phyloP scores from a whole-genome alignment of 1,140 invertebrate genomes.

The Leptestheria dahalacensis region DNA sequence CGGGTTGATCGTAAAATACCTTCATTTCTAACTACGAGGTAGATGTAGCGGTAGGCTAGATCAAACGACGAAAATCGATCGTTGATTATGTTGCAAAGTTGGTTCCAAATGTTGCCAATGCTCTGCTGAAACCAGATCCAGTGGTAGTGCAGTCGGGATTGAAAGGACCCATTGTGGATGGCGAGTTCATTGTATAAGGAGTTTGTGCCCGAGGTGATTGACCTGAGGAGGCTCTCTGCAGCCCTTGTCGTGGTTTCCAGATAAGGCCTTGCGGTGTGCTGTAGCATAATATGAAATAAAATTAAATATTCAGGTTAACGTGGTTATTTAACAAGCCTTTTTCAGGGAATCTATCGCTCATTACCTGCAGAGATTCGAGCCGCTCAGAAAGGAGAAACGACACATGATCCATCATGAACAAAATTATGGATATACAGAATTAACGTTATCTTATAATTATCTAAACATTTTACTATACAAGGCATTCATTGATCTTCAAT shows the following conservation, averaged over 20 bases:
- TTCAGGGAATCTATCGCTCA: no score
- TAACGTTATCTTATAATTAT: no score
- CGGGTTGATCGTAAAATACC: no score
- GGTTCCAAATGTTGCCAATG: neutral
- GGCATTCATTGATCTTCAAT: no score
- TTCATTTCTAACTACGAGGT: neutral
- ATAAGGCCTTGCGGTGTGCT: conserved; percentile 4
- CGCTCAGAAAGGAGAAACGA: neutral
- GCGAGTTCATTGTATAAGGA: neutral
- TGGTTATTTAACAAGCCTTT: neutral
- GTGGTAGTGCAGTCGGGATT: neutral
- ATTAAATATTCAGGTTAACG: no score
- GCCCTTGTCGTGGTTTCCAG: neutral
- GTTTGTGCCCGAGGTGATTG: neutral
- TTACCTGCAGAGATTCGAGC: conserved; percentile 7
- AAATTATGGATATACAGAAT: no score
- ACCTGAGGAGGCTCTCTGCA: neutral
- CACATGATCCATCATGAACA: conserved; percentile 1
- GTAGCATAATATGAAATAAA: neutral
- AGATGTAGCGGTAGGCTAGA: neutral
- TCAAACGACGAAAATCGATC: neutral
- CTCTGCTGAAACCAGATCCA: neutral
- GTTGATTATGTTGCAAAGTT: neutral
- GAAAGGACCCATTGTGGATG: neutral
- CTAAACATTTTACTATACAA: no score